These are phyloP conservation scores for Exephanes ischioxanthus DNA, from an alignment of 2,888 invertebrate genomes.

Conservation along the genomic window DNA sequence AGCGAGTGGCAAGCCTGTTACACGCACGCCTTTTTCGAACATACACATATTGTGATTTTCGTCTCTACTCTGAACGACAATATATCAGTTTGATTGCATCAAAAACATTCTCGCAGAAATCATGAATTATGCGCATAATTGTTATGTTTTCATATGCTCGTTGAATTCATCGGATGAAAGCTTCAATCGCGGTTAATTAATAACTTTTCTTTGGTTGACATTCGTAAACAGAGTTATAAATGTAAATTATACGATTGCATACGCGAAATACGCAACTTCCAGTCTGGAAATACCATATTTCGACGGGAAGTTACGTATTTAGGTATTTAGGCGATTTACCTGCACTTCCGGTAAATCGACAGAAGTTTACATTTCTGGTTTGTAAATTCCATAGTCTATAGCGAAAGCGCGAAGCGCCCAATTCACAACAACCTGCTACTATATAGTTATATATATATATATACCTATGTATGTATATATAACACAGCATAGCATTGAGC, in stretches of 20 bases:
- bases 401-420: too few species aligned
- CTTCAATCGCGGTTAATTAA: not conserved
- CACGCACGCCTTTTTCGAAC: not conserved
- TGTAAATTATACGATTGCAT: slow-evolving; percentile 16
- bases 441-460: not conserved
- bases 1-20: not conserved
- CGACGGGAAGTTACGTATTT: too few species aligned
- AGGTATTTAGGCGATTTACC: not conserved
- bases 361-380: too few species aligned
- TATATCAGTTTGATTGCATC: not conserved
- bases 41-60: not conserved
- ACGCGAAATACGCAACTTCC: not conserved
- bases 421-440: too few species aligned
- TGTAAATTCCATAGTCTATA: too few species aligned
- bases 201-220: not conserved
- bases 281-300: too few species aligned
- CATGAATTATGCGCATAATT: not conserved
- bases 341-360: slow-evolving; percentile 4
- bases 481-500: slow-evolving; percentile 7
- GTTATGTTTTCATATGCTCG: not conserved
- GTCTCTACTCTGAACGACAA: not conserved
- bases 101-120: not conserved
- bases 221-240: slow-evolving; percentile 38
- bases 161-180: not conserved
- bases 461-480: slow-evolving; percentile 4